Base-by-base conservation (phyloP, 1,140 invertebrate species). In the Papilio dardanus region DNA sequence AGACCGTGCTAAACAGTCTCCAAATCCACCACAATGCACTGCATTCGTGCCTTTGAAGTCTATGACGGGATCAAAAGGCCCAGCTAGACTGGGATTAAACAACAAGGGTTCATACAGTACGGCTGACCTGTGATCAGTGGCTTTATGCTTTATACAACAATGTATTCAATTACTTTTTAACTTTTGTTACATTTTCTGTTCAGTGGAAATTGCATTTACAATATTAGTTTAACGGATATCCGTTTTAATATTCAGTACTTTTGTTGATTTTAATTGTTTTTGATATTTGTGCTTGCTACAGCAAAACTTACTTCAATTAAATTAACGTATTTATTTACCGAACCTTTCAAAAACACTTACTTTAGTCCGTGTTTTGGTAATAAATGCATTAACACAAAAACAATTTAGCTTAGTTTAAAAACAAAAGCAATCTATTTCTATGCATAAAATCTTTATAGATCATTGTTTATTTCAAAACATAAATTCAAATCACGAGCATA, bases 21-120 rank as follows among this genome's bases (percentile, higher is more conserved):
- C 80, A 81, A 86, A 83, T 83, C 83, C 82, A 76, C 85, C 68
- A 81, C 83, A 86, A 84, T 83, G 87, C 81, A 80, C 76, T 86
- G 83, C 77, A 86, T 84, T 83, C 90, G 89, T 90, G 89, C 87
- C 86, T 87, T 90, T 88, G 89, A 89, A 86, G 86, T 86, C 89
- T 88, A 86, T 88, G 84, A 84, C 83, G 80, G 90, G 90, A 92
- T 92, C 87, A 91, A 89, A 87, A 87, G 82, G 89, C 81, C 77
- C 80, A 80, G 68, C 80, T 78, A 79, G 71, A 67, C 74, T 66
- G 75, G 82, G 81, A 83, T 86, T 87, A 85, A 71, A 79, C 74
- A 80, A 83, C 84, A 79, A 77, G 73, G 77, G 74, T 42, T 28
- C 54, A 62, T 62, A 62, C 40, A 30, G 71, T 71, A 24, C 74